Base-by-base conservation (phyloP, 2,888 invertebrate genomes). In the Caenorhabditis angaria region DNA sequence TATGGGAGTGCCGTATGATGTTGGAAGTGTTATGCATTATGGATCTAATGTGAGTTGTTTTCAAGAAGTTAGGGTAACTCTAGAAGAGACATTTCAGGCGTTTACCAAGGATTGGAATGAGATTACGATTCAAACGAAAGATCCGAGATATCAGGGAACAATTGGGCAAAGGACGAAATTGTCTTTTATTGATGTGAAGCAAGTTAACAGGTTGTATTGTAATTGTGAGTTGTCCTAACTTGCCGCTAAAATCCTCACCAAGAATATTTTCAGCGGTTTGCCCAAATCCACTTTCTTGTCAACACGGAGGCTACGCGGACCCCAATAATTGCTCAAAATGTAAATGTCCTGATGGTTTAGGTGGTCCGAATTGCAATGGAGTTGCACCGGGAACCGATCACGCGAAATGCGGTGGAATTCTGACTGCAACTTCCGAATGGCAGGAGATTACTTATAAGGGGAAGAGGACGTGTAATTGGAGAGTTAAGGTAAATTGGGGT, bases 361-460 rank as follows among this genome's bases (percentile, higher is more conserved):
- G 77, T n/a, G 80, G 80, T 22, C 61, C 60, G 22, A 50, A 56
- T 14, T 80, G 80, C 69, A 74, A 63, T 0, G 32, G 47, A 1
- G 54, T 78, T 20, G 76, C 75, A 12, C 50, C 67, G 28, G 72
- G 73, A 48, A 65, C 70, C 6, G 70, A 70, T 61, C 63, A 67
- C 53, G 78, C 71, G 5, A 55, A 61, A 5, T 84, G 84, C 62
- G 83, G 83, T 10, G 83, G 83, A 6, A 84, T 85, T 12, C 62
- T 85, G 2, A 63, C 60, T 2, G 85, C 85, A 0, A 65, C 77
- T 20, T 57, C 64, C 3, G 61, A 76, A 18, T 86, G 86, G 86
- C 84, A 87, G 48, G 83, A 85, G 54, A 69, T 86, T 61, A 82
- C 75, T 2, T 83, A 85, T 65, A 78, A 76, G n/a, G 86, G 86